Base-by-base conservation (phyloP, 35 echinoderm and acorn worm genomes). In the Lytechinus pictus region DNA sequence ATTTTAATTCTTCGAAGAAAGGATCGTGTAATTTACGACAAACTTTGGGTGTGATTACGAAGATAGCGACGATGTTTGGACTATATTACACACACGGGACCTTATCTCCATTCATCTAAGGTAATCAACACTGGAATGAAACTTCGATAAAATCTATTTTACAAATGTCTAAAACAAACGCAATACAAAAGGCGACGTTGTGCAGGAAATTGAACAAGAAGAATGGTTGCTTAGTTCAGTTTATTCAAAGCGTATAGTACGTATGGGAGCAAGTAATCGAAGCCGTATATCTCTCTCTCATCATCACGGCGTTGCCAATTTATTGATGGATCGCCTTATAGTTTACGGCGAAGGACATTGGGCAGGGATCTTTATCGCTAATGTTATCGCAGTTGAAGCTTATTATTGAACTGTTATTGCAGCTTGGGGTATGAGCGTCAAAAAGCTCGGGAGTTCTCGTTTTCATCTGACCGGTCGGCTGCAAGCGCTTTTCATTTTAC, bases 371-470 rank as follows among this genome's bases (percentile, higher is more conserved):
- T 79, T 24, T 79, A 79, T 79, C 66, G 66, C 66, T 16, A 19
- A 79, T 24, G 66, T 79, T 79, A 79, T 79, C 14, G 2, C n/a
- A 79, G 66, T 79, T 79, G 66, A 5, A 79, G 21, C 12, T 24
- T 79, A 79, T 79, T 60, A 79, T 79, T 79, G 66, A 79, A 79
- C 66, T 79, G 66, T 79, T 79, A 79, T 79, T 79, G 66, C 66
- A 79, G 66, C 66, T 79, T 79, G 66, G 66, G 19, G 66, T 24
- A 79, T 19, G 21, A 79, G 66, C 66, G 66, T 79, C 66, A 79
- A 79, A 79, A 79, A 79, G 66, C 66, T 3, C 66, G 66, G 66
- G 66, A 79, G 19, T 24, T 79, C 19, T 16, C 66, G 66, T 79
- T 79, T 79, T 79, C 66, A 79, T 79, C 66, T 16, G 66, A 16